Evolutionary conservation across 2,797 vertebrate genomes (phyloP), one percentile per base, ranked within the genome.

Genomic region (Chiroxiphia lanceolata): DNA sequence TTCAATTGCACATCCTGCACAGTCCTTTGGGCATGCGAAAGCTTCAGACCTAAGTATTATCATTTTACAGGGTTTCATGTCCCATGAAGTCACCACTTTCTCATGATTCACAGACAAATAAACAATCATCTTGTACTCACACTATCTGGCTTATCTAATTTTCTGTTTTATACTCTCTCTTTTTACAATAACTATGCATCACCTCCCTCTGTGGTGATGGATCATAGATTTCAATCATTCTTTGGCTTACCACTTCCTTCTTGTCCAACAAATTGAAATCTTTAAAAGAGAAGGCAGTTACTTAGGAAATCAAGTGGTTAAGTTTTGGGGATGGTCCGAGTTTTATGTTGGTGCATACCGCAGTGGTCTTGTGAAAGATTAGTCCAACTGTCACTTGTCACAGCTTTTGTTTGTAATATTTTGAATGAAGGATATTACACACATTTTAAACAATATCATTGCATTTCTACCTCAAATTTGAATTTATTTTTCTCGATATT

Each of bases 301-400:
- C 93, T 98, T 98, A 86, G 86, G 98, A 96, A 98, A 98, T 96
- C 70, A 87, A 83, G 97, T 96, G 97, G 98, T 98, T 96, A 96
- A 87, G 48, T 71, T 80, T 78, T 94, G 90, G 95, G 95, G 90
- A 90, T 59, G 59, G 78, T 83, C 91, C 77, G 85, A 89, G 83
- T 44, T 83, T 95, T 80, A 67, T 93, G 90, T 29, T 81, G 44
- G 65, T 82, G 95, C 57, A 68, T 78, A 31, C 82, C 54, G 44
- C 42, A 78, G 67, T 54, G 77, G 15, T 65, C 88, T 97, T 97
- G 92, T 79, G 92, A 97, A 97, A 97, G 83, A 72, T 45, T 29
- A 60, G 33, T 34, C 13, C 79, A 97, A 96, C 96, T 95, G 95
- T 76, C 86, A 63, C 26, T 92, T 72, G 33, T 21, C 56, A 75